Percentiles rank a stretch among this genome's conserved stretches.
Evolutionary conservation across 2,113 vertebrate species (phyloP).

Genomic region (Propithecus coquereli): DNA sequence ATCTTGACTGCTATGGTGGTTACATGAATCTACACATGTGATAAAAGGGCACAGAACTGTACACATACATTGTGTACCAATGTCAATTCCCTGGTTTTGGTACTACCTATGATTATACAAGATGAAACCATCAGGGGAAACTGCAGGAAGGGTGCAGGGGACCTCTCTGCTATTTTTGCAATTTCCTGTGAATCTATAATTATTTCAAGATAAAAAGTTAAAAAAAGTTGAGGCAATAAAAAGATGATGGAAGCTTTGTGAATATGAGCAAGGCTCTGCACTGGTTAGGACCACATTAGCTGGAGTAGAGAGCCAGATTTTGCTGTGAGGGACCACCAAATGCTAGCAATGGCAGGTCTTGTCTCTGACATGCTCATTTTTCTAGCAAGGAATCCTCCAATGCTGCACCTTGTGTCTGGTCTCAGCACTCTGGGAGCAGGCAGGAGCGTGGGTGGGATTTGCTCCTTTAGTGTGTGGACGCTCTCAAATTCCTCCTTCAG

Average conservation of each 20-base stretch:
- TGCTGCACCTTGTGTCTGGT: accelerated
- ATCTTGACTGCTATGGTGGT: neutral
- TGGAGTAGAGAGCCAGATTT: neutral
- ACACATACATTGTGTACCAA: no score
- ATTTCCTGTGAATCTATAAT: neutral
- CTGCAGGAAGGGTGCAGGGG: neutral
- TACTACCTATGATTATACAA: accelerated
- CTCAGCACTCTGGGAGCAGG: neutral
- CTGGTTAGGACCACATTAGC: accelerated
- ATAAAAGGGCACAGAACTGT: neutral
- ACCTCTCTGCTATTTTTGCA: neutral
- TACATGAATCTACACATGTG: neutral
- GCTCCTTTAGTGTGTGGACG: no score
- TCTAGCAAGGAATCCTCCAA: neutral
- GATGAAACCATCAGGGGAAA: neutral
- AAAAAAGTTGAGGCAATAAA: neutral
- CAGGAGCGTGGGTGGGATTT: neutral
- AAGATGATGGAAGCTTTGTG: neutral
- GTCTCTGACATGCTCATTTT: accelerated
- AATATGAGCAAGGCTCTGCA: neutral
- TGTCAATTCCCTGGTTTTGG: neutral
- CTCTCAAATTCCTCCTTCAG: neutral
- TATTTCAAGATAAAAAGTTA: neutral
- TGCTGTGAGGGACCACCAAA: neutral
- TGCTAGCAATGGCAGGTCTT: neutral